Percentiles rank a stretch among this genome's conserved stretches.
Conservation (phyloP, 1,140 invertebrate genomes). For the Stegodyphus dumicola region DNA sequence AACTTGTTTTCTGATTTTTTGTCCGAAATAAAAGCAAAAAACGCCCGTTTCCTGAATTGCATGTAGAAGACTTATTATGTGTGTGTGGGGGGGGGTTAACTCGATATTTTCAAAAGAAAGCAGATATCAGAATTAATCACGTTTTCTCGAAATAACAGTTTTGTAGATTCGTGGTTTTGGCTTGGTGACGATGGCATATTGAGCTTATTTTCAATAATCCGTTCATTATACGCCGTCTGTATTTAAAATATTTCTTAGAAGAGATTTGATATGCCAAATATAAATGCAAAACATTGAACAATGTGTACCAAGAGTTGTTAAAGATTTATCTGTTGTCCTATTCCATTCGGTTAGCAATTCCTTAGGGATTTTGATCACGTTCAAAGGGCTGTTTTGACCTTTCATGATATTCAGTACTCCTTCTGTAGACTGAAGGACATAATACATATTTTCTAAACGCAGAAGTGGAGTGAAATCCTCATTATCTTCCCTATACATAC, state of each 20-base stretch:
- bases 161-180: too few species aligned
- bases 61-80: too few species aligned
- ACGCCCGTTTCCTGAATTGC: too few species aligned
- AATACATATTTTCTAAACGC: constrained; percentile 14
- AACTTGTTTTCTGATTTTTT: too few species aligned
- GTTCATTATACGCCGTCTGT: too few species aligned
- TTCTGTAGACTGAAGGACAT: constrained; percentile 28
- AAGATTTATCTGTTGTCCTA: background rate
- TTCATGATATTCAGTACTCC: constrained; percentile 17
- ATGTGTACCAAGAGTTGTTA: constrained; percentile 2
- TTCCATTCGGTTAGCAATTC: constrained; percentile 1
- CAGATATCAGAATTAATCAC: too few species aligned
- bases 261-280: constrained; percentile 28
- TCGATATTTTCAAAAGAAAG: too few species aligned
- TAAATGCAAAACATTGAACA: constrained; percentile 38
- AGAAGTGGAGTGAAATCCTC: constrained; percentile 21
- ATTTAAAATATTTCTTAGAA: background rate
- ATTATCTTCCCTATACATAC: constrained; percentile 14
- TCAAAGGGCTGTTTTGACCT: constrained; percentile 16
- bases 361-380: constrained; percentile 17
- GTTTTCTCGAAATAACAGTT: too few species aligned
- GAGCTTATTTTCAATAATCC: too few species aligned
- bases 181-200: too few species aligned
- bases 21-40: too few species aligned
- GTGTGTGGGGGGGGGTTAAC: too few species aligned